Conservation (phyloP, 2,113 vertebrate genomes). For the Urocitellus parryii region DNA sequence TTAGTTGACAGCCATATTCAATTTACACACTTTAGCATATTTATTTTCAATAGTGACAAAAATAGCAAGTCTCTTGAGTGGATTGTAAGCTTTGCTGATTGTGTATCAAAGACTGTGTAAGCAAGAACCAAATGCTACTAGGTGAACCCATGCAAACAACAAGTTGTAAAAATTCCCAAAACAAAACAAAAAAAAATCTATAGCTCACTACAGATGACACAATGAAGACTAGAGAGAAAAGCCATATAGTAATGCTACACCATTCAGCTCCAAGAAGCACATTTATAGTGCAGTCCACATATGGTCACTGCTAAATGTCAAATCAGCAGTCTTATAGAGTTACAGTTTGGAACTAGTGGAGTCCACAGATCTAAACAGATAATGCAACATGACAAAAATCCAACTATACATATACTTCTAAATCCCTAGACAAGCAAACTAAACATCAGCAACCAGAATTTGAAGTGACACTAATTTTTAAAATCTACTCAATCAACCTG, state of each 20-base stretch:
- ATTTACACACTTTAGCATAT: not conserved
- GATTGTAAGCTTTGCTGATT: constrained; percentile 93
- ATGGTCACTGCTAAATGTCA: constrained; percentile 90
- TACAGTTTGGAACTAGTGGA: constrained; percentile 89
- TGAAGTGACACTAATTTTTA: constrained; percentile 64
- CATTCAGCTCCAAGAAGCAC: constrained; percentile 90
- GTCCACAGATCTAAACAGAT: constrained; percentile 91
- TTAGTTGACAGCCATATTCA: constrained; percentile 57
- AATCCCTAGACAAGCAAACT: constrained; percentile 42
- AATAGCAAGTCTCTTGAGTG: constrained; percentile 88
- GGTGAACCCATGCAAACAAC: constrained; percentile 97
- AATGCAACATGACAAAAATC: constrained; percentile 78
- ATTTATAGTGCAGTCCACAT: constrained; percentile 87
- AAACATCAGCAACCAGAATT: constrained; percentile 42
- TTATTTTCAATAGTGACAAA: constrained; percentile 60
- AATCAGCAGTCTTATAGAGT: constrained; percentile 87
- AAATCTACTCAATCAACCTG: constrained; percentile 49
- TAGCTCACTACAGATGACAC: constrained; percentile 97
- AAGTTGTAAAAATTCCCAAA: constrained; percentile 92
- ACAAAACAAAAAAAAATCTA: constrained; percentile 89
- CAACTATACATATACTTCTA: constrained; percentile 16
- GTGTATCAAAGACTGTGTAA: constrained; percentile 92
- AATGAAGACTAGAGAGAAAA: constrained; percentile 95
- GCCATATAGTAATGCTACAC: constrained; percentile 92
- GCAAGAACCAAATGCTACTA: constrained; percentile 92